phyloP scores from a whole-genome alignment of 1,140 invertebrate genomes.

The Brachionus plicatilis region DNA sequence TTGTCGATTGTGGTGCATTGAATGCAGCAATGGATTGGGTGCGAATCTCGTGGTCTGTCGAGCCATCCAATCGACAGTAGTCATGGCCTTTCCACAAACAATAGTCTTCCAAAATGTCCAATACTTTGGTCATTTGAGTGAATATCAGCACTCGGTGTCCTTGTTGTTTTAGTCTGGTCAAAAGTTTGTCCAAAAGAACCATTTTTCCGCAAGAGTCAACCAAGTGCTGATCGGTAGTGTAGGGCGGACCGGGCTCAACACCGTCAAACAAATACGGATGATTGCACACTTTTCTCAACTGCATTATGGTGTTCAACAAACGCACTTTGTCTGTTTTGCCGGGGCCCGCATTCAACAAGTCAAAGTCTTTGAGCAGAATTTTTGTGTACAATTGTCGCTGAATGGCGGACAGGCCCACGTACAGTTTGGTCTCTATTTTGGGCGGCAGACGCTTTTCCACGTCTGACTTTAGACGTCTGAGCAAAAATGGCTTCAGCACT shows the following conservation, averaged over 20 bases:
- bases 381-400: conserved; percentile 98
- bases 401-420: conserved; percentile 89
- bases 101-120: conserved; percentile 98
- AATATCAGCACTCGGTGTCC: conserved; percentile 92
- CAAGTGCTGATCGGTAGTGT: conserved; percentile 94
- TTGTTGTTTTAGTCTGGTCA: conserved; percentile 83
- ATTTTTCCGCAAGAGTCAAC: conserved; percentile 92
- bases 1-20: conserved; percentile 78
- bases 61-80: conserved; percentile 93
- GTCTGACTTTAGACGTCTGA: conserved; percentile 91
- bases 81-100: conserved; percentile 83
- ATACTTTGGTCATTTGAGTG: conserved; percentile 96
- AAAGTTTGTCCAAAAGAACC: conserved; percentile 86
- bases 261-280: conserved; percentile 99
- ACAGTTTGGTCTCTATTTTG: conserved; percentile 92
- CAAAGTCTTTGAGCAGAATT: conserved; percentile 97
- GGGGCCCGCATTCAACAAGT: conserved; percentile 93
- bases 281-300: conserved; percentile 88
- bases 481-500: conserved; percentile 87
- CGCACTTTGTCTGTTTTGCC: conserved; percentile 82
- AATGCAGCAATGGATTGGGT: conserved; percentile 86
- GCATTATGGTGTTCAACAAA: conserved; percentile 97
- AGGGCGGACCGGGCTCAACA: conserved; percentile 93
- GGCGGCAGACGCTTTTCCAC: conserved; percentile 93
- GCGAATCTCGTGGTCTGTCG: conserved; percentile 92